Evolutionary conservation across 2,113 vertebrate species (phyloP).

Genomic region (Salminus brasiliensis): DNA sequence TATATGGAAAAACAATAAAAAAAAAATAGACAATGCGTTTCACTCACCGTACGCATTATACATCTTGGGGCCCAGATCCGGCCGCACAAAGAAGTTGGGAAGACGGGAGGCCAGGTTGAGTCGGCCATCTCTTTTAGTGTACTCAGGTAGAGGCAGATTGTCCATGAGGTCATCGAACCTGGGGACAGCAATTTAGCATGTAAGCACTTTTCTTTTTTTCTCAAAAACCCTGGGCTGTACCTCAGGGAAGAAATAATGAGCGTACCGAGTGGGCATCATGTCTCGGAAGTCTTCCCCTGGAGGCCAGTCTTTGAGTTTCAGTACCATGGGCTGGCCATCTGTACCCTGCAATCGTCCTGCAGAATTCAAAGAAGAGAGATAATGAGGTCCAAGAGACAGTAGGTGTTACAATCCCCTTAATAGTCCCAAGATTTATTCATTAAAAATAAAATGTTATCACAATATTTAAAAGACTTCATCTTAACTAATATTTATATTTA

Average conservation of each 20-base stretch:
- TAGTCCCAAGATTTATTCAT: not conserved
- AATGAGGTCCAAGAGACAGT: not conserved
- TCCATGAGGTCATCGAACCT: constrained; percentile 98
- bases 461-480: too few species aligned
- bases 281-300: constrained; percentile 98
- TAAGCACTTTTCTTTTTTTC: not conserved
- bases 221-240: not conserved
- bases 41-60: constrained; percentile 97
- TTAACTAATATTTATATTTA: too few species aligned
- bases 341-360: constrained; percentile 87
- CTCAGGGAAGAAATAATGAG: not conserved
- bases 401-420: not conserved
- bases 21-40: too few species aligned
- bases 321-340: constrained; percentile 94
- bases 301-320: constrained; percentile 98
- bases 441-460: too few species aligned
- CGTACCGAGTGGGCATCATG: constrained; percentile 96
- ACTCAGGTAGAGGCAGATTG: constrained; percentile 96
- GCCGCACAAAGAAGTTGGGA: constrained; percentile 97
- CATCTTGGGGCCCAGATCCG: constrained; percentile 98
- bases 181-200: constrained; percentile 5
- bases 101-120: constrained; percentile 95
- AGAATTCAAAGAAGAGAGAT: constrained; percentile 49
- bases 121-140: constrained; percentile 96
- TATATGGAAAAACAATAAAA: too few species aligned